Conservation (phyloP, 2,888 invertebrate genomes). For the Andricus quercusramuli region DNA sequence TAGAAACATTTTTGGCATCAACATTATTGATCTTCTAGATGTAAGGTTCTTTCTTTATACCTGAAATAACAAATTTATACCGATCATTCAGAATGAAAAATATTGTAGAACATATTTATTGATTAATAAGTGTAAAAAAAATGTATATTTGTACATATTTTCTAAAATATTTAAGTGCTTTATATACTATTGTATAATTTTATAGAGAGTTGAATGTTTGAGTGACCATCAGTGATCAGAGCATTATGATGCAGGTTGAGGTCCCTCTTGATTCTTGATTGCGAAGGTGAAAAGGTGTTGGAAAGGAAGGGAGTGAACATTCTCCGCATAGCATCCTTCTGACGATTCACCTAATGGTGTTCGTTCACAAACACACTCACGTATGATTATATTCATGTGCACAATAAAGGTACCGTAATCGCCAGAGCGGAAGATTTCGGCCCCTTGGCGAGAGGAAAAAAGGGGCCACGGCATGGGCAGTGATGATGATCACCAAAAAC, state of each 20-base stretch:
- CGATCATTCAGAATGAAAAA: no score
- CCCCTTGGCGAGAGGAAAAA: constrained; percentile 3
- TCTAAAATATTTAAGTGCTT: no score
- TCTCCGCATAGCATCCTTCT: constrained; percentile 33
- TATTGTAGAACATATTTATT: no score
- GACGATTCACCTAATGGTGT: constrained; percentile 25
- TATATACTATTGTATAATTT: not conserved
- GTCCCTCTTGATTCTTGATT: constrained; percentile 20
- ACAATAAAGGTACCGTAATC: constrained; percentile 33
- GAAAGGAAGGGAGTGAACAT: constrained; percentile 28
- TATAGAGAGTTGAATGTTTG: constrained; percentile 7
- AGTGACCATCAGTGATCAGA: constrained; percentile 12
- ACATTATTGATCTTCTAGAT: no score
- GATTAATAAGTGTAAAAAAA: no score
- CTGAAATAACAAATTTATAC: no score
- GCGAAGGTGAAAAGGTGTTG: constrained; percentile 35
- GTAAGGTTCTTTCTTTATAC: no score
- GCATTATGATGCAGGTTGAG: constrained; percentile 27
- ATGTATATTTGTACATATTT: not conserved
- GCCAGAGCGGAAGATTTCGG: constrained; percentile 13
- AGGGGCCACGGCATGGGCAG: not conserved
- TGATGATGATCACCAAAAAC: constrained; percentile 5
- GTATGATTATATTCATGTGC: not conserved
- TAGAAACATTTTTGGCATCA: no score
- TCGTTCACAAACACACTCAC: constrained; percentile 2